phyloP scores from a whole-genome alignment of 2,888 invertebrate species.

The Tetropium fuscum region DNA sequence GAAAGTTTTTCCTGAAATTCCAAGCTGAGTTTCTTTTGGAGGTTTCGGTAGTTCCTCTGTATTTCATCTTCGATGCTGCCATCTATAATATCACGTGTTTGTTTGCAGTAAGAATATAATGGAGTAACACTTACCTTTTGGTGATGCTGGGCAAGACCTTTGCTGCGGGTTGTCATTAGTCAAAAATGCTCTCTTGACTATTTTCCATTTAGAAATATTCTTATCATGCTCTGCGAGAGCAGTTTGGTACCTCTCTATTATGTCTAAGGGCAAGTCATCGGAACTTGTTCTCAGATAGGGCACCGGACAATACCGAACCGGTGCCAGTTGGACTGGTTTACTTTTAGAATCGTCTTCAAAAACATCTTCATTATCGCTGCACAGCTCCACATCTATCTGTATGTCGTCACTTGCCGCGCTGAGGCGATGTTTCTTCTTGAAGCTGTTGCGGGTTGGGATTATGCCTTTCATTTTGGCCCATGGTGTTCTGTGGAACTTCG shows the following conservation, averaged over 20 bases:
- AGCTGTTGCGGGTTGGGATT: conserved; percentile 77
- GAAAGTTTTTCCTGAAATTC: conserved; percentile 81
- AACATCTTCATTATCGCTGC: conserved; percentile 61
- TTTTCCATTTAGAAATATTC: conserved; percentile 78
- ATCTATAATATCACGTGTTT: conserved; percentile 13
- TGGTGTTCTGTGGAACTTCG: conserved; percentile 68
- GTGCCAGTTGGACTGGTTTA: conserved; percentile 3
- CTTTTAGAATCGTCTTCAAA: conserved; percentile 56
- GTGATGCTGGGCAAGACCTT: conserved; percentile 6
- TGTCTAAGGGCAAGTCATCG: conserved; percentile 55
- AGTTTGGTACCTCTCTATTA: conserved; percentile 58
- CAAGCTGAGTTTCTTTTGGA: conserved; percentile 79
- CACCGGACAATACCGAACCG: neutral
- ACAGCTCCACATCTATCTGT: conserved; percentile 57
- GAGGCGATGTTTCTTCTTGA: conserved; percentile 69
- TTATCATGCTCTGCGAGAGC: conserved; percentile 60
- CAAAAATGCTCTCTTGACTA: conserved; percentile 79
- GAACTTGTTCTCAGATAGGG: conserved; percentile 33
- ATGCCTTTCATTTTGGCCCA: conserved; percentile 85
- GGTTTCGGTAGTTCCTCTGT: conserved; percentile 76
- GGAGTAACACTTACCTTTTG: conserved; percentile 14
- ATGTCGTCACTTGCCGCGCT: conserved; percentile 61
- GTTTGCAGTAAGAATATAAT: neutral
- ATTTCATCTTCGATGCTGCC: conserved; percentile 72
- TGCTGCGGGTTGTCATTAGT: conserved; percentile 47